Base-by-base conservation (phyloP, 2,888 invertebrate genomes). In the Ferdinandea cuprea region DNA sequence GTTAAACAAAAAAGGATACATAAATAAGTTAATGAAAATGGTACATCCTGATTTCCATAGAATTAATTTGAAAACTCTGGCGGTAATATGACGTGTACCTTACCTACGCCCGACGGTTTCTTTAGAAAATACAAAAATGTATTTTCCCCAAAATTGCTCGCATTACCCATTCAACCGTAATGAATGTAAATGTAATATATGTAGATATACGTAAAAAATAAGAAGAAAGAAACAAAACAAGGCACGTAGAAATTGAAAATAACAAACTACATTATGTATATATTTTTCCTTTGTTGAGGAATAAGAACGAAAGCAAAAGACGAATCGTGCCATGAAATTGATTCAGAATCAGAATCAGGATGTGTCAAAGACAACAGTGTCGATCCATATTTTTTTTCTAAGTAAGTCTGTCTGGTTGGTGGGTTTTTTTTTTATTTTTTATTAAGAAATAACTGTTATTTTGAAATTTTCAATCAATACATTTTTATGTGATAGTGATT, bases 141-240 rank as follows among this genome's bases (percentile, higher is more conserved):
- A 15, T 15, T 8, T 32, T 35, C 13, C 17, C 17, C 19, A 21
- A 44, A 32, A 32, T 50, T 40, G 3, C 52, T 56, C 15, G 17
- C 58, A 50, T 74, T 58, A 66, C 65, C 66, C 66, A 50, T 59
- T 58, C 59, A 48, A 21, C 40, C 46, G 52, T 44, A 66, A 74
- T 58, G 58, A 74, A 74, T 66, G 74, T 17, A 58, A 74, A 66
- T 66, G 58, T 52, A 28, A 56, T 59, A 50, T 40, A 7, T 7
- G 0, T 32, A 8, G 2, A 13, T 6, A 40, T 7, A 40, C 40
- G 58, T 40, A 69, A 58, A 21, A 69, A 21, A 5, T 25, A 42
- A 25, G 54, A 21, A 48, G 11, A 32, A 21, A 42, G 25, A 15
- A 59, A 42, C 9, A 59, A 28, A 42, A 61, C 1, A 63, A 2